Evolutionary conservation across 1,140 invertebrate genomes (phyloP).

Genomic region (Bactericera cockerelli): DNA sequence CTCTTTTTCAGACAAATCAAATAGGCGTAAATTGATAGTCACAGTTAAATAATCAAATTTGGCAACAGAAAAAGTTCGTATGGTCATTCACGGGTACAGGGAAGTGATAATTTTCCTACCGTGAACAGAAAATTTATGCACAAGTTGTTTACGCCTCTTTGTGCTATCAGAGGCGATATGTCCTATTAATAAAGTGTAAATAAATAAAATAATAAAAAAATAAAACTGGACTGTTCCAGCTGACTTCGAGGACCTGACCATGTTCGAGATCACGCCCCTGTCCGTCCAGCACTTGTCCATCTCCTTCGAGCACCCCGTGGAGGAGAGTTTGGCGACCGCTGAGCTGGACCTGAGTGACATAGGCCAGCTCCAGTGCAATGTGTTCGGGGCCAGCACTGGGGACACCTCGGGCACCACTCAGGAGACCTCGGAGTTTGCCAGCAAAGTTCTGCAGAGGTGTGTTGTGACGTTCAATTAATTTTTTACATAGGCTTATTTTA

Average conservation of each 20-base stretch:
- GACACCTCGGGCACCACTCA: slow-evolving; percentile 34
- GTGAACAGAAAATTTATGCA: too few species aligned
- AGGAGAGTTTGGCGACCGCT: slow-evolving; percentile 81
- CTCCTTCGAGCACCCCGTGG: slow-evolving; percentile 79
- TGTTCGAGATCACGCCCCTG: slow-evolving; percentile 80
- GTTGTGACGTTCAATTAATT: not conserved
- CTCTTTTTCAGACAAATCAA: too few species aligned
- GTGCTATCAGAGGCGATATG: too few species aligned
- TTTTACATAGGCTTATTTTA: not conserved
- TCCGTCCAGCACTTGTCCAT: slow-evolving; percentile 79
- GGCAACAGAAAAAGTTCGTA: too few species aligned
- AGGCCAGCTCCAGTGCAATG: slow-evolving; percentile 46
- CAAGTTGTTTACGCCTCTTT: too few species aligned
- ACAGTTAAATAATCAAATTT: too few species aligned
- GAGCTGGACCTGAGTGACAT: slow-evolving; percentile 76
- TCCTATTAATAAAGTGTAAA: too few species aligned
- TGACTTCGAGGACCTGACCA: slow-evolving; percentile 62
- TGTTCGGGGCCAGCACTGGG: slow-evolving; percentile 42
- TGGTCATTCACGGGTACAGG: too few species aligned
- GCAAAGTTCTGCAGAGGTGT: slow-evolving; percentile 66
- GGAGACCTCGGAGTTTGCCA: slow-evolving; percentile 55
- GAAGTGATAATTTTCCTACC: too few species aligned
- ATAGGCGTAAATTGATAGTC: too few species aligned
- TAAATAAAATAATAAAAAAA: too few species aligned
- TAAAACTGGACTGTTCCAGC: slow-evolving; percentile 26